A percentile compares a stretch with the other conserved stretches of the same genome.
Evolutionary conservation across 1,140 invertebrate species (phyloP).

Genomic region (Pseudomyrmex pallidus): DNA sequence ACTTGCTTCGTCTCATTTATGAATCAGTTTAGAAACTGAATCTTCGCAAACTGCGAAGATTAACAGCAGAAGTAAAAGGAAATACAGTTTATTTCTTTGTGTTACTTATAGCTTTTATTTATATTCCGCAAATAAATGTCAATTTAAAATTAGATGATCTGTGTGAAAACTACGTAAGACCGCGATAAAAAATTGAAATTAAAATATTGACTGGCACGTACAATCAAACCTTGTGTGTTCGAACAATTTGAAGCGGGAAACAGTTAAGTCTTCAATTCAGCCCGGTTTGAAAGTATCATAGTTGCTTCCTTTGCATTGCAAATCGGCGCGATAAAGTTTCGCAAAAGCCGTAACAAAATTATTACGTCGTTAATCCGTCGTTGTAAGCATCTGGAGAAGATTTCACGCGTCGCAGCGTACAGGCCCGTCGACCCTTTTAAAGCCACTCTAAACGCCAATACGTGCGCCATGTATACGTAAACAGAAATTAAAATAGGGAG

Average conservation of each 20-base stretch:
- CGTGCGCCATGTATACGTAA: slow-evolving; percentile 32
- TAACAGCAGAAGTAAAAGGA: not conserved
- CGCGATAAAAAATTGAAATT: no score
- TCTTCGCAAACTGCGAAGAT: not conserved
- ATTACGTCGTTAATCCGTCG: slow-evolving; percentile 51
- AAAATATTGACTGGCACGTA: no score
- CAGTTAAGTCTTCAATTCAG: no score
- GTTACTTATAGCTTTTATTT: not conserved
- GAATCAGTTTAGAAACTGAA: not conserved
- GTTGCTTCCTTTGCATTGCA: slow-evolving; percentile 14
- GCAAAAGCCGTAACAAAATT: slow-evolving; percentile 43
- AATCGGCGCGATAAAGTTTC: slow-evolving; percentile 27
- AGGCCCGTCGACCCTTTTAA: slow-evolving; percentile 42
- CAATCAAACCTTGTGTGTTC: no score
- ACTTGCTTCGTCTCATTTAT: not conserved
- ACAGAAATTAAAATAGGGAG: slow-evolving; percentile 58
- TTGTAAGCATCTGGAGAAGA: slow-evolving; percentile 42
- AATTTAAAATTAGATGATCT: not conserved
- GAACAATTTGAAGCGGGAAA: no score
- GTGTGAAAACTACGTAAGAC: no score
- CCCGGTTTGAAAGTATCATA: not conserved
- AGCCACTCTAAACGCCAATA: slow-evolving; percentile 65
- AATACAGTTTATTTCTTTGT: no score
- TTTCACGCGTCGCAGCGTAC: slow-evolving; percentile 46
- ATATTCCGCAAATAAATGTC: not conserved